Base-by-base conservation (phyloP, 1,140 invertebrate species). In the Lysiphlebus fabarum region DNA sequence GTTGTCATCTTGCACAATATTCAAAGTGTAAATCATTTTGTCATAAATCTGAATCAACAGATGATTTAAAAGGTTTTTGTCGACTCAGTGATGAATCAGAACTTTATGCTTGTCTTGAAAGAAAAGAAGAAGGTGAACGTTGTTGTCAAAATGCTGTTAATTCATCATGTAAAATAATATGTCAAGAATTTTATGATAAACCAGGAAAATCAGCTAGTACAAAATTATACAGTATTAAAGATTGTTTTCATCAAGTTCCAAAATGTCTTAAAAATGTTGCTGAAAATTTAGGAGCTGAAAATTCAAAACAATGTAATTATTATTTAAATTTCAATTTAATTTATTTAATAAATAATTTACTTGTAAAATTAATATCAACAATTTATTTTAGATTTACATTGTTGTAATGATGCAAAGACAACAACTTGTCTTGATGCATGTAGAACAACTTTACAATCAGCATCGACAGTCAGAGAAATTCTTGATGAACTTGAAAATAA, bases 341-440 rank as follows among this genome's bases (percentile, higher is more conserved):
- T n/a, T n/a, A n/a, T n/a, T n/a, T n/a, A n/a, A n/a, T n/a, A n/a
- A n/a, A n/a, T n/a, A n/a, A n/a, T n/a, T n/a, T n/a, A n/a, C n/a
- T n/a, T n/a, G n/a, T n/a, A n/a, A n/a, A n/a, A n/a, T n/a, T n/a
- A n/a, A n/a, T n/a, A n/a, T n/a, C n/a, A n/a, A n/a, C n/a, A n/a
- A n/a, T n/a, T n/a, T n/a, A n/a, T n/a, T n/a, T n/a, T n/a, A 93
- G 92, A 90, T 82, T 65, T 91, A 2, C 86, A 87, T n/a, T 95
- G 92, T 68, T 95, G 92, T 70, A 86, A 92, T 11, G 84, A 87
- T 71, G 86, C 89, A 6, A 77, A 81, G 1, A 86, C 82, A 17
- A 72, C 78, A 40, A 77, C 84, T 45, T 95, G 92, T 66, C 76
- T 85, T 34, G 82, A 86, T 4, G 85, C 84, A 0, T 95, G 92